Evolutionary conservation across 2,797 vertebrate genomes (phyloP).

Genomic region (Balearica regulorum): DNA sequence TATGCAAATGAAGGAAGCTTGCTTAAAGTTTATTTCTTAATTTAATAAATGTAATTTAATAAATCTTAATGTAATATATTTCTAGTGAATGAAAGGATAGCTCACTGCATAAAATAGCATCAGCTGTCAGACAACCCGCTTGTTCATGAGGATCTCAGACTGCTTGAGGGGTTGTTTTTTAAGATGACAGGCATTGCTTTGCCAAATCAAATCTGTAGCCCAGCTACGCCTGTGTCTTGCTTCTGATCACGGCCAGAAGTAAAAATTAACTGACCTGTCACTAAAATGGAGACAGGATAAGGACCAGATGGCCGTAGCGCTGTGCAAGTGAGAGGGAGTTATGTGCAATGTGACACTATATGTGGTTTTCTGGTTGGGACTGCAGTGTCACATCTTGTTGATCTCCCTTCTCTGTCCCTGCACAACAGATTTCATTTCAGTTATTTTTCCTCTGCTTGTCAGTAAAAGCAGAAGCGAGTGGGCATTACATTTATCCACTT

Average conservation of each 20-base stretch:
- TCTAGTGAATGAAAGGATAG: conserved; percentile 36
- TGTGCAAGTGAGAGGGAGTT: background rate
- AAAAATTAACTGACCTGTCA: background rate
- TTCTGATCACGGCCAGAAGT: background rate
- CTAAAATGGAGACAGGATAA: background rate
- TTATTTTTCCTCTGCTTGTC: background rate
- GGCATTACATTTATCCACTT: background rate
- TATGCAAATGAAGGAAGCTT: conserved; percentile 48
- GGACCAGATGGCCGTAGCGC: background rate
- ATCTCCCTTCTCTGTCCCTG: background rate
- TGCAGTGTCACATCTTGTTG: background rate
- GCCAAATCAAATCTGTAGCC: background rate
- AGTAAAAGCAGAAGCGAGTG: background rate
- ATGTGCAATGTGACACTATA: background rate
- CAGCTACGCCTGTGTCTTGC: background rate
- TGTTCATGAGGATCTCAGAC: background rate
- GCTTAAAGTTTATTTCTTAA: conserved; percentile 59
- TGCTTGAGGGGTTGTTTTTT: conserved; percentile 4
- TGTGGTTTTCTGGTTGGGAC: background rate
- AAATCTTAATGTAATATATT: conserved; percentile 54
- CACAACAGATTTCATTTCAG: background rate
- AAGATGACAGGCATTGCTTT: background rate
- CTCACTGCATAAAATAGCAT: conserved; percentile 37
- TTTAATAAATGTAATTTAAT: conserved; percentile 65
- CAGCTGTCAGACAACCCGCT: conserved; percentile 29